Evolutionary conservation across 2,797 vertebrate species (phyloP), one percentile per base, ranked within the genome.

Genomic region (Sciaenops ocellatus): DNA sequence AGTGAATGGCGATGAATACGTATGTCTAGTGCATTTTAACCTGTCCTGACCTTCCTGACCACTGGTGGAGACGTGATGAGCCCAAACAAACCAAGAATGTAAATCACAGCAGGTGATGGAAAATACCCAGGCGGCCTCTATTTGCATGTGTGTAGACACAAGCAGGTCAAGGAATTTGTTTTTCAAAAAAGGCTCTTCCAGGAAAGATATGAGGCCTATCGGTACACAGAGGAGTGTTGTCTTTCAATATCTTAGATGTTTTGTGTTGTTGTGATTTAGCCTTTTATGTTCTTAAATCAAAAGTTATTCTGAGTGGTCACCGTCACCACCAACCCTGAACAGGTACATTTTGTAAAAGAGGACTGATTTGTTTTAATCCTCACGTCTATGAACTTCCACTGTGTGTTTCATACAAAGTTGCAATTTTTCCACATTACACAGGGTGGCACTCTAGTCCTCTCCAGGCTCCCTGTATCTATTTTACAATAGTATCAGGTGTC

Each of bases 101-200:
- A 96, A 96, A 96, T 96, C 69, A 83, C 57, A 74, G 34, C 92
- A 93, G 90, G 89, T 76, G 85, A 93, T 94, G 95, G 93, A 95
- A 95, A 95, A 93, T 86, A 90, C 92, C 85, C 76, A 62, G 87
- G 80, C 85, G 71, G 64, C 50, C 67, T 50, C 34, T 73, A 94
- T 96, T 96, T 96, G 95, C 95, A 96, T 96, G 85, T 69, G 87
- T 90, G 91, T 84, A 82, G 89, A 90, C 13, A 67, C 80, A 38
- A 73, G 62, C 85, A 87, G 82, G 79, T 80, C 59, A 30, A 85
- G 59, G 73, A 81, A 95, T 96, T 96, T 95, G 95, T 78, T 96
- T 96, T 90, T 94, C 95, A 95, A 96, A 96, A 89, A 88, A 83
- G 92, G 89, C 70, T 55, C 26, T 0, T 61, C 38, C 63, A 41